A percentile compares a stretch with the other conserved stretches of the same genome.
Conservation (phyloP, 2,113 vertebrate genomes). For the Isurus oxyrinchus region DNA sequence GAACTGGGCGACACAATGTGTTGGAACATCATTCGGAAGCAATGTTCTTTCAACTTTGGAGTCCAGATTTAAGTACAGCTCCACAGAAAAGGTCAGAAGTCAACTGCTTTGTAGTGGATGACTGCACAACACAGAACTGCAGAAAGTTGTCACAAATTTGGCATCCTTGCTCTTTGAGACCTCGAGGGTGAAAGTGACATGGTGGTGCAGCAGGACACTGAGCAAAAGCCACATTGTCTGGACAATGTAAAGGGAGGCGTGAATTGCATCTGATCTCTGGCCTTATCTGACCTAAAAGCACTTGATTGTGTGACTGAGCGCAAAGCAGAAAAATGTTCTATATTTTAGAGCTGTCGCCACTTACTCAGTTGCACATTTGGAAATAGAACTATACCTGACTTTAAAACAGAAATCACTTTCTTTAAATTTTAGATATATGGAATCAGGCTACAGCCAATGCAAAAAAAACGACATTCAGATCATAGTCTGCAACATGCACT, state of each 20-base stretch:
- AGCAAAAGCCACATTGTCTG: not conserved
- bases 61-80: not conserved
- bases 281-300: not conserved
- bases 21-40: conserved; percentile 33
- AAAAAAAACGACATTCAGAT: not conserved
- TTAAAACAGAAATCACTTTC: not conserved
- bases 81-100: conserved; percentile 21
- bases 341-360: not conserved
- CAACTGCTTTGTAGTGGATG: conserved; percentile 29
- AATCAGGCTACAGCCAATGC: not conserved
- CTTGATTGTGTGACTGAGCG: not conserved
- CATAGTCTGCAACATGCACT: not conserved
- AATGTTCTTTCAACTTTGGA: not conserved
- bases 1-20: conserved; percentile 9
- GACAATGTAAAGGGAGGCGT: conserved; percentile 10
- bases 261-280: not conserved
- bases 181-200: conserved; percentile 9
- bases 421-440: not conserved
- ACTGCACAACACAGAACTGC: not conserved
- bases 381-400: not conserved
- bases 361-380: not conserved
- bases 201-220: not conserved
- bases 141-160: conserved; percentile 32
- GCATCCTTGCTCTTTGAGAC: conserved; percentile 31
- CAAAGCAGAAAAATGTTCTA: not conserved